These are phyloP conservation scores for Scylla paramamosain DNA, from an alignment of 1,140 invertebrate species.

Conservation along the genomic window DNA sequence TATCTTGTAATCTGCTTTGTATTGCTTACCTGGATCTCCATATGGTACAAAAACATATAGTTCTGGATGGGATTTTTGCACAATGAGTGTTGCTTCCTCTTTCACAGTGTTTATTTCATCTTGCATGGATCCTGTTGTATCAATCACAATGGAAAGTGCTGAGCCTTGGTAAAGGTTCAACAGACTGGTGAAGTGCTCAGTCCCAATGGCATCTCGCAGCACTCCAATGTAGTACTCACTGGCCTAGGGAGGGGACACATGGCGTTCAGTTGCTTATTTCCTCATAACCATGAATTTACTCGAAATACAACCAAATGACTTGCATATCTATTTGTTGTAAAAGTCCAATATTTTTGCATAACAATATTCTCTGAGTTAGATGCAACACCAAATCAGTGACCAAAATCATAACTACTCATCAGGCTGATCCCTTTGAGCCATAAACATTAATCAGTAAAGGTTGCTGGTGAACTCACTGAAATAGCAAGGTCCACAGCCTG, in stretches of 20 bases:
- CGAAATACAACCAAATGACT: too few relatives aligned
- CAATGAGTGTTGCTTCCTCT: slow-evolving; percentile 54
- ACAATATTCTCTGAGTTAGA: too few relatives aligned
- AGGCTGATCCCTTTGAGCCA: too few relatives aligned
- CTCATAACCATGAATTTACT: too few relatives aligned
- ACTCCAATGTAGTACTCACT: slow-evolving; percentile 54
- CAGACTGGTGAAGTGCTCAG: slow-evolving; percentile 53
- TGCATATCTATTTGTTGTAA: too few relatives aligned
- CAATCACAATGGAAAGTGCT: slow-evolving; percentile 67
- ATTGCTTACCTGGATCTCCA: slow-evolving; percentile 58
- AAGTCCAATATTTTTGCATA: too few relatives aligned
- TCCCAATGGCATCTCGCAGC: slow-evolving; percentile 62
- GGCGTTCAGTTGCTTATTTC: neutral
- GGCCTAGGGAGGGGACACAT: slow-evolving; percentile 36
- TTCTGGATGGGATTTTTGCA: slow-evolving; percentile 34
- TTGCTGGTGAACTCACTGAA: neutral
- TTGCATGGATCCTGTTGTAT: slow-evolving; percentile 61
- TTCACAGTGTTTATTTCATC: slow-evolving; percentile 56
- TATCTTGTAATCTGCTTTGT: neutral
- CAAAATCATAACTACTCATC: too few relatives aligned
- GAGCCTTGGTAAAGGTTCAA: slow-evolving; percentile 67
- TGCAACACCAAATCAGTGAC: too few relatives aligned
- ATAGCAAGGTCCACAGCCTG: slow-evolving; percentile 54
- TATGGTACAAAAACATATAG: slow-evolving; percentile 63
- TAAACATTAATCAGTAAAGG: too few relatives aligned